These are phyloP conservation scores for Cuniculus paca DNA, from an alignment of 2,797 vertebrate species.

Conservation along the genomic window DNA sequence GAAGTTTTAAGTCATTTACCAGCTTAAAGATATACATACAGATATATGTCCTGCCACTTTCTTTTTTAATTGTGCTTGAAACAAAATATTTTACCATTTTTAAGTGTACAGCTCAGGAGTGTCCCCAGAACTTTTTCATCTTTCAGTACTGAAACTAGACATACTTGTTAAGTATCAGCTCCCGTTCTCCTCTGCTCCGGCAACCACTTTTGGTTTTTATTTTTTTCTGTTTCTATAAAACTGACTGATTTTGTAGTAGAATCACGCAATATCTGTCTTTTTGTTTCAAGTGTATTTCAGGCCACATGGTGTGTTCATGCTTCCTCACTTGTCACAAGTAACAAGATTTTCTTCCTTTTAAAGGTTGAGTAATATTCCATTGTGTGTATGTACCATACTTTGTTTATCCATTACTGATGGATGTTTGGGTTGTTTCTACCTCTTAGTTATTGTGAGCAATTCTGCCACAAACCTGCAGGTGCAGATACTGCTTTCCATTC, in stretches of 20 bases:
- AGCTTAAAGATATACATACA: background rate
- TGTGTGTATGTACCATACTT: background rate
- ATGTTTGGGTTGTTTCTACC: background rate
- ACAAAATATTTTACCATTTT: background rate
- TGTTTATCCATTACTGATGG: background rate
- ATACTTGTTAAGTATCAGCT: background rate
- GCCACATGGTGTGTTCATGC: background rate
- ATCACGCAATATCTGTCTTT: background rate
- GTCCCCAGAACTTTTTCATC: background rate
- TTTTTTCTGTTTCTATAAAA: background rate
- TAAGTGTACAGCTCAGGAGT: background rate
- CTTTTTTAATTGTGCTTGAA: background rate
- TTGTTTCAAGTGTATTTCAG: background rate
- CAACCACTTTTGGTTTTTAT: background rate
- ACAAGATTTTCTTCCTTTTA: background rate
- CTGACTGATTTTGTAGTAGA: background rate
- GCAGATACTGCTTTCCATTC: background rate
- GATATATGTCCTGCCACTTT: background rate
- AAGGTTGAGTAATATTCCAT: constrained; percentile 1
- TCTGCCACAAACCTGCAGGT: background rate
- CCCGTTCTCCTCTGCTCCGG: background rate
- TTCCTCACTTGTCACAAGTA: background rate
- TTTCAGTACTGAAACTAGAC: background rate
- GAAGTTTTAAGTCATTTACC: constrained; percentile 11
- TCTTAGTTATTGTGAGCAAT: background rate